These are phyloP conservation scores for Buathra laborator DNA, from an alignment of 2,888 invertebrate species.

Conservation along the genomic window DNA sequence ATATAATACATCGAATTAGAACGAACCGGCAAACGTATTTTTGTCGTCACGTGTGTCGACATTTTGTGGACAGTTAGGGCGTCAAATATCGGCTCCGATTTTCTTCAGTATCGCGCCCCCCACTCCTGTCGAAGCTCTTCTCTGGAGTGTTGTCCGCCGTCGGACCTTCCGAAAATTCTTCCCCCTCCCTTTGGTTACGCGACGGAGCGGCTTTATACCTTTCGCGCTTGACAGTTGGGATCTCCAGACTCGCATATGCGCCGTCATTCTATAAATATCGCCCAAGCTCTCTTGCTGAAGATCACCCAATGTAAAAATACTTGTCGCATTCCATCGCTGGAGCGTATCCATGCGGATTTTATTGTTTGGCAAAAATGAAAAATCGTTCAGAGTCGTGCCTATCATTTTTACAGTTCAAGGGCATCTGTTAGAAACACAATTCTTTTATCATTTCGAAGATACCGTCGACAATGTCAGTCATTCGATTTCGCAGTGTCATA, in stretches of 20 bases:
- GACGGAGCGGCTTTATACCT: constrained; percentile 25
- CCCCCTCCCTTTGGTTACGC: not conserved
- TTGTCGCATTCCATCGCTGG: constrained; percentile 61
- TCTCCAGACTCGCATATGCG: constrained; percentile 52
- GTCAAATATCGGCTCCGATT: not conserved
- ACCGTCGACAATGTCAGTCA: no score
- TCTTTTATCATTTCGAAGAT: no score
- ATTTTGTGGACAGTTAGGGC: not conserved
- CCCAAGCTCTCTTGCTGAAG: constrained; percentile 70
- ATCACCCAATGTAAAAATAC: constrained; percentile 77
- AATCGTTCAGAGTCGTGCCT: constrained; percentile 27
- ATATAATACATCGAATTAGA: not conserved
- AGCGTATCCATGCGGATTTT: not conserved
- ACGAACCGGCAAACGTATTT: constrained; percentile 39
- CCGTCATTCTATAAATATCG: constrained; percentile 78
- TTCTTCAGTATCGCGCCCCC: not conserved
- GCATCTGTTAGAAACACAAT: no score
- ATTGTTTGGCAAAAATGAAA: not conserved
- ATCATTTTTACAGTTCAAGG: constrained; percentile 1
- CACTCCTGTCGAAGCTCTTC: not conserved
- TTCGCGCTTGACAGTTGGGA: constrained; percentile 67
- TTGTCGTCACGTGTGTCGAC: constrained; percentile 48
- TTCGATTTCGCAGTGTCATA: no score
- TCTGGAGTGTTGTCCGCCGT: not conserved
- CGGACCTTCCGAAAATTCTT: constrained; percentile 12